Percentiles rank a stretch among this genome's conserved stretches.
phyloP scores from a whole-genome alignment of 1,140 invertebrate species.

The Arctopsyche grandis region DNA sequence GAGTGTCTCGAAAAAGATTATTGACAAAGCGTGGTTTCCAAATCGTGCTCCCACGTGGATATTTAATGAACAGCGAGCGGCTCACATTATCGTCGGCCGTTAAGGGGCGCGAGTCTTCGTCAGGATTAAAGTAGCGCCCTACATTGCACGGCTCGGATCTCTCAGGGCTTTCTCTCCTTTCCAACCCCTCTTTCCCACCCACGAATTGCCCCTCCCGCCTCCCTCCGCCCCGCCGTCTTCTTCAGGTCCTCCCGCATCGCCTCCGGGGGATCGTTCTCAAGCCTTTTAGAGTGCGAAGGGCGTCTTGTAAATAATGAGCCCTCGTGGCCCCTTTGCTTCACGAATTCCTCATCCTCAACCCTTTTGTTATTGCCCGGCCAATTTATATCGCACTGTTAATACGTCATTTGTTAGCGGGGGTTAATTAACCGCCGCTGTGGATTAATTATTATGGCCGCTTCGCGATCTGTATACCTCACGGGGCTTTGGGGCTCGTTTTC shows the following conservation, averaged over 20 bases:
- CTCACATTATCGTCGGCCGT: slow-evolving; percentile 1
- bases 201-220: not conserved
- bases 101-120: not conserved
- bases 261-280: slow-evolving; percentile 21
- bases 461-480: slow-evolving; percentile 27
- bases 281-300: slow-evolving; percentile 29
- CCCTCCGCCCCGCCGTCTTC: not conserved
- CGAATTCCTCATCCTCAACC: slow-evolving; percentile 38
- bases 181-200: not conserved
- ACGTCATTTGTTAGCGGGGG: slow-evolving; percentile 43
- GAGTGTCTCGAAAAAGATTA: too few relatives aligned
- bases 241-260: not conserved
- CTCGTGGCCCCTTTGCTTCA: not conserved
- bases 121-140: slow-evolving; percentile 11
- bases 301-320: slow-evolving; percentile 38
- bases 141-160: slow-evolving; percentile 3
- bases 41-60: not conserved
- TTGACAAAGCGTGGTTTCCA: too few relatives aligned
- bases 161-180: not conserved
- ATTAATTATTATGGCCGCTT: slow-evolving; percentile 43
- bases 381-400: slow-evolving; percentile 46
- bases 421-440: slow-evolving; percentile 42
- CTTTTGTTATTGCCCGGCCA: slow-evolving; percentile 46
- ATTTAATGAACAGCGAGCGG: slow-evolving; percentile 3
- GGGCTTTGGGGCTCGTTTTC: not conserved